Base-by-base conservation (phyloP, 1,140 invertebrate genomes). In the Drosophila santomea region DNA sequence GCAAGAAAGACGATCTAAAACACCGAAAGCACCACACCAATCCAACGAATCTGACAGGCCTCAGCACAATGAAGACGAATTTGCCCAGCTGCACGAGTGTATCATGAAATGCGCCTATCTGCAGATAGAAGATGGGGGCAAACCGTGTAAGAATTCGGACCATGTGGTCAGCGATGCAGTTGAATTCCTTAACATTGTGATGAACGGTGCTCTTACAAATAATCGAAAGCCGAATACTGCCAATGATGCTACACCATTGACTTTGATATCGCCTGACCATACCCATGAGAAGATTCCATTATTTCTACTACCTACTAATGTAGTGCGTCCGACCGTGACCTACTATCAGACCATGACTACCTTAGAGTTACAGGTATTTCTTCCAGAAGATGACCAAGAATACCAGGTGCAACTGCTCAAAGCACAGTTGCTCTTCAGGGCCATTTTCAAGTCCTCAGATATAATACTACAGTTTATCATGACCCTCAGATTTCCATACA, bases 301-400 rank as follows among this genome's bases (percentile, higher is more conserved):
- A 4, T 15, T 39, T 2, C 15, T 38, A 0, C 51, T 59, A 0
- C 8, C n/a, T 32, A 10, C 2, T 4, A 35, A 58, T 48, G 50
- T 64, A 2, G 11, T 38, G n/a, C 59, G 72, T 0, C 78, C 78
- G 2, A 44, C 68, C 6, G 73, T 75, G 0, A 60, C 25, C 1
- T 80, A 80, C 17, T 80, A 80, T 23, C 78, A 80, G 25, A 80
- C 78, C 2, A 12, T 1, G 10, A 52, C n/a, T 17, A 80, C 59
- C 0, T 17, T 80, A 20, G 78, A 80, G 14, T 23, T 80, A 8
- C 78, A 80, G 8, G 47, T 80, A 0, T 4, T 39, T 1, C 36
- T 81, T 7, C 67, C 61, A 4, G 57, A 73, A 6, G 78, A 77
- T 4, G 5, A 28, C 0, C n/a, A 62, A 14, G 0, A 36, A 8